Conservation (phyloP, 2,888 invertebrate species). For the Ennomos erosarius region DNA sequence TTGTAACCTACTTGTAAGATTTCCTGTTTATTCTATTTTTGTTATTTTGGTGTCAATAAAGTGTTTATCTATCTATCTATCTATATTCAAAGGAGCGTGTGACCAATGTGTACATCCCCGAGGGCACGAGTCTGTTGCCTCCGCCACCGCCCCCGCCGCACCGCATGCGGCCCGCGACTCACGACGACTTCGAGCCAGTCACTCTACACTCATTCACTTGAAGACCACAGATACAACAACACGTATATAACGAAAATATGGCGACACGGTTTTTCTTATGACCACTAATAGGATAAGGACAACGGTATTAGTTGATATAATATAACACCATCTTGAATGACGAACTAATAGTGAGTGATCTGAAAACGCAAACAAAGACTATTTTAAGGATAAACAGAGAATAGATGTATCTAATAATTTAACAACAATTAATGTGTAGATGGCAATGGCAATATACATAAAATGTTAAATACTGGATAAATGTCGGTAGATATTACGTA, state of each 20-base stretch:
- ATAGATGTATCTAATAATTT: slow-evolving; percentile 14
- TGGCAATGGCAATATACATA: slow-evolving; percentile 11
- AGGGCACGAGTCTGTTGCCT: slow-evolving; percentile 88
- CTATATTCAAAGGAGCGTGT: slow-evolving; percentile 83
- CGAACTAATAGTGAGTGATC: slow-evolving; percentile 1
- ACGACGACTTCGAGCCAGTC: slow-evolving; percentile 87
- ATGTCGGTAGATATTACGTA: neutral
- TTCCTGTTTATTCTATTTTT: too few species aligned
- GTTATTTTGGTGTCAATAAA: too few species aligned
- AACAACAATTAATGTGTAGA: slow-evolving; percentile 12
- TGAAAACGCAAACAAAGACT: neutral
- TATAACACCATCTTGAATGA: slow-evolving; percentile 8
- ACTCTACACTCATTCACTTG: slow-evolving; percentile 81
- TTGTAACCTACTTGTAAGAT: too few species aligned
- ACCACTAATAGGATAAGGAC: slow-evolving; percentile 10
- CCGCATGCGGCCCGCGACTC: slow-evolving; percentile 79
- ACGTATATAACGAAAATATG: slow-evolving; percentile 13
- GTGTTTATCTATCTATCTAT: too few species aligned
- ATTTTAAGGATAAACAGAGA: slow-evolving; percentile 2
- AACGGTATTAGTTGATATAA: slow-evolving; percentile 1
- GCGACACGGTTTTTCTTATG: slow-evolving; percentile 20
- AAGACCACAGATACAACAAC: slow-evolving; percentile 33
- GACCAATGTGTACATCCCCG: slow-evolving; percentile 86
- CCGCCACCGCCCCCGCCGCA: slow-evolving; percentile 86
- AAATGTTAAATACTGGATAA: neutral